Evolutionary conservation across 30 jellyfish, hydroid and myxozoan species (phyloP), one percentile per base, ranked within the genome.

Genomic region (Aurelia sp.): DNA sequence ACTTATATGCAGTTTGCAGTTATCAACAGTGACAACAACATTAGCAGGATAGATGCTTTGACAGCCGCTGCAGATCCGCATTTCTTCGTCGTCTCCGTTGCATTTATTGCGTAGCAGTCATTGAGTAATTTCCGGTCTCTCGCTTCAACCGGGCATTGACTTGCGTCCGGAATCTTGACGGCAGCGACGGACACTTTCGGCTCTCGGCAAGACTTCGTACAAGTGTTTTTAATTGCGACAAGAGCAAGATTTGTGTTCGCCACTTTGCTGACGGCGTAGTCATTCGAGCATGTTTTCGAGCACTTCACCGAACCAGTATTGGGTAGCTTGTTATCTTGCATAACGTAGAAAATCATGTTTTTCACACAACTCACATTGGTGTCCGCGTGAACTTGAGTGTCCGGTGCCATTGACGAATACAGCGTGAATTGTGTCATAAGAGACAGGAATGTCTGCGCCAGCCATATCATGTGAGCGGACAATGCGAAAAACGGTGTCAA

Each of bases 301-400:
- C 96, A 87, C n/a, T 62, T 44, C 3, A 73, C 81, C 11, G 12
- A 0, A 11, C 92, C 92, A n/a, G 35, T 1, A 3, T 35, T 27
- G 23, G 92, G 86, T 55, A 83, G 58, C 63, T 83, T 71, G 44
- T 15, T 58, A 37, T 85, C 88, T 22, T 85, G 87, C 60, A 85
- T 10, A 3, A 74, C 88, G 30, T 72, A 85, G 72, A 85, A 85
- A 18, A 62, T 52, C 94, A 85, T 85, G 62, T 73, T 68, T 31
- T 85, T 85, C 73, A 66, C 74, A 53, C 94, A 85, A 67, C 94
- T 85, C 33, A 73, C 83, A 74, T 85, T 85, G 21, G 86, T 50
- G 61, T 75, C 72, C 78, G 92, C 92, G 44, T 74, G n/a, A 69
- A 74, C 81, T 20, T 59, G 37, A 44, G 57, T 27, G 37, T 61